These are phyloP conservation scores for Eumaeus atala DNA, from an alignment of 1,140 invertebrate genomes.

Conservation along the genomic window DNA sequence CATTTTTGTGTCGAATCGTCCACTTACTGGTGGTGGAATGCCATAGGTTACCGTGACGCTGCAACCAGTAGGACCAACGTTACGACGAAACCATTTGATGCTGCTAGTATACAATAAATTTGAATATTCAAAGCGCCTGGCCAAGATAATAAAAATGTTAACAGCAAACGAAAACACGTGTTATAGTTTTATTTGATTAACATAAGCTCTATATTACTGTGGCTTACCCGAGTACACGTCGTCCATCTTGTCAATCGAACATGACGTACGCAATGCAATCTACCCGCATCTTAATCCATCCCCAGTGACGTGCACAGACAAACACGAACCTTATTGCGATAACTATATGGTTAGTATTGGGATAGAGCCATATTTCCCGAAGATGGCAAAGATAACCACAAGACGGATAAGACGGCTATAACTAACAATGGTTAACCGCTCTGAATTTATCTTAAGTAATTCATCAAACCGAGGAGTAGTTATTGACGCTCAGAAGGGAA, in stretches of 20 bases:
- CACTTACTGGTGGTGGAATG: too few relatives aligned
- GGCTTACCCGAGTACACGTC: neutral
- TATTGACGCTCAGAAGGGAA: conserved; percentile 8
- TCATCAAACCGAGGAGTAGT: neutral
- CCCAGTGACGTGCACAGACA: neutral
- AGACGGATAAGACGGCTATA: conserved; percentile 8
- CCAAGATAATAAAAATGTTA: too few relatives aligned
- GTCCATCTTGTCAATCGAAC: conserved; percentile 7
- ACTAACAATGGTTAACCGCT: conserved; percentile 8
- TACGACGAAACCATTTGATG: too few relatives aligned
- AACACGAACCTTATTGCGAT: neutral
- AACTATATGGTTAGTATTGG: neutral
- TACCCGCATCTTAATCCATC: conserved; percentile 9
- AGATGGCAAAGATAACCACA: conserved; percentile 8
- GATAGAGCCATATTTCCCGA: neutral
- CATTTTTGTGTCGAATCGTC: too few relatives aligned
- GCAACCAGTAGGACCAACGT: too few relatives aligned
- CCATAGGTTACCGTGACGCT: too few relatives aligned
- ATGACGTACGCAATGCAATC: conserved; percentile 6
- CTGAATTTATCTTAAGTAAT: neutral
- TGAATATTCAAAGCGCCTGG: too few relatives aligned
- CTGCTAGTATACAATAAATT: too few relatives aligned
- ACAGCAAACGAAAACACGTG: too few relatives aligned
- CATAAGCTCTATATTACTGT: neutral
- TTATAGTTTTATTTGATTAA: conserved; percentile 6